These are phyloP conservation scores for Andrena minutula DNA, from an alignment of 2,888 invertebrate genomes.

Conservation along the genomic window DNA sequence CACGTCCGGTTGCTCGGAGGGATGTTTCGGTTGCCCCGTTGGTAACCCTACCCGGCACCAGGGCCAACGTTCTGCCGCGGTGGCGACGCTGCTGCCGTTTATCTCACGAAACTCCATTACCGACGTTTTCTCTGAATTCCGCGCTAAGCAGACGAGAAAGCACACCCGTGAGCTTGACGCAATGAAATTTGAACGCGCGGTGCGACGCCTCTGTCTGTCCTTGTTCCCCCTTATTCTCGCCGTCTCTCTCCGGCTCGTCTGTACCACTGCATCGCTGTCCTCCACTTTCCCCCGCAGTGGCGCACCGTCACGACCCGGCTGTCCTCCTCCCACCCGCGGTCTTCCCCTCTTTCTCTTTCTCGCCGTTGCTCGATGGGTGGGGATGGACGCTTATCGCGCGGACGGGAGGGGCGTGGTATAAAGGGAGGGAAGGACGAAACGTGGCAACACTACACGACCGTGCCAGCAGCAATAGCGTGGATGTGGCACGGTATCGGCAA, in stretches of 20 bases:
- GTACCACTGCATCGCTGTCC: background rate
- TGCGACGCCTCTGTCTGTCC: constrained; percentile 61
- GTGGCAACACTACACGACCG: constrained; percentile 65
- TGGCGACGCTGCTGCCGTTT: constrained; percentile 75
- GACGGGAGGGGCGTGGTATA: constrained; percentile 53
- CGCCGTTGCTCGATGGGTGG: constrained; percentile 27
- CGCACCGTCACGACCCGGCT: constrained; percentile 38
- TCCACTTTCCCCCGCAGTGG: constrained; percentile 24
- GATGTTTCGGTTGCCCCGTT: constrained; percentile 54
- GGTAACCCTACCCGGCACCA: constrained; percentile 56
- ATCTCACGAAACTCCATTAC: constrained; percentile 83
- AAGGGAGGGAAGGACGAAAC: constrained; percentile 60
- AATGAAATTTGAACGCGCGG: constrained; percentile 82
- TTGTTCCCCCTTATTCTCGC: constrained; percentile 22
- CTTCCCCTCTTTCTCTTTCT: constrained; percentile 9
- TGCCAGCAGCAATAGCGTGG: constrained; percentile 54
- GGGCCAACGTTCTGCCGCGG: constrained; percentile 38
- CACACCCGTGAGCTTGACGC: constrained; percentile 74
- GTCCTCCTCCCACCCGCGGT: constrained; percentile 14
- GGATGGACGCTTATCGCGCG: constrained; percentile 56
- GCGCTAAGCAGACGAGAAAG: constrained; percentile 61
- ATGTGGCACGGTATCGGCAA: constrained; percentile 72
- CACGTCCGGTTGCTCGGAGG: constrained; percentile 11
- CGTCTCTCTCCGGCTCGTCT: constrained; percentile 6
- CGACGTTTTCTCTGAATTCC: constrained; percentile 79